Conservation (phyloP, 2,113 vertebrate genomes). For the Mastomys natalensis region DNA sequence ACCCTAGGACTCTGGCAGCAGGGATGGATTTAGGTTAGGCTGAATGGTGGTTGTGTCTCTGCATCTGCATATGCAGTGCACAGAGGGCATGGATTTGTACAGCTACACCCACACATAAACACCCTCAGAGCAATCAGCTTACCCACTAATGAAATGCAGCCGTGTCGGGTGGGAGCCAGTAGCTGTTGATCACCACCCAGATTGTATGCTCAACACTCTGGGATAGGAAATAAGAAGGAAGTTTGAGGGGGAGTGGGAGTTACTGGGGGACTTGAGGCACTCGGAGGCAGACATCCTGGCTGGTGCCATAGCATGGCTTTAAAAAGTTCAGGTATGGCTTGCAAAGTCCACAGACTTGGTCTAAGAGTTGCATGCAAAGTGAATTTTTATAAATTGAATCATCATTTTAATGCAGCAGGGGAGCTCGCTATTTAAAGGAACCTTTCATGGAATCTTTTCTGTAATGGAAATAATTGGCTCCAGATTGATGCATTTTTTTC, state of each 20-base stretch:
- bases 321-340: slow-evolving; percentile 75
- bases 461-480: slow-evolving; percentile 82
- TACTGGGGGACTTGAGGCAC: slow-evolving; percentile 23
- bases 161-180: slow-evolving; percentile 69
- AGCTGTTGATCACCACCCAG: slow-evolving; percentile 80
- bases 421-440: slow-evolving; percentile 81
- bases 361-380: slow-evolving; percentile 76
- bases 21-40: slow-evolving; percentile 74
- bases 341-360: slow-evolving; percentile 52
- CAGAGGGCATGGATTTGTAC: slow-evolving; percentile 42
- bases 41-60: slow-evolving; percentile 60
- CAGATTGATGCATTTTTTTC: slow-evolving; percentile 76
- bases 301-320: slow-evolving; percentile 36
- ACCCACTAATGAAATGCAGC: slow-evolving; percentile 80
- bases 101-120: slow-evolving; percentile 81
- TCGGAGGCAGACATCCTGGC: slow-evolving; percentile 57
- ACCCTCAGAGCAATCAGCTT: slow-evolving; percentile 70
- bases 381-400: slow-evolving; percentile 83
- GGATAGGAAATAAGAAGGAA: slow-evolving; percentile 71
- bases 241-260: slow-evolving; percentile 54
- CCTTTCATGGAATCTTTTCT: slow-evolving; percentile 82
- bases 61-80: neutral
- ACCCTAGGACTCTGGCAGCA: slow-evolving; percentile 70
- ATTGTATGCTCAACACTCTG: slow-evolving; percentile 68
- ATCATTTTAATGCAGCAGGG: slow-evolving; percentile 82